These are phyloP conservation scores for Erebia epiphron DNA, from an alignment of 2,888 invertebrate genomes.

Conservation along the genomic window DNA sequence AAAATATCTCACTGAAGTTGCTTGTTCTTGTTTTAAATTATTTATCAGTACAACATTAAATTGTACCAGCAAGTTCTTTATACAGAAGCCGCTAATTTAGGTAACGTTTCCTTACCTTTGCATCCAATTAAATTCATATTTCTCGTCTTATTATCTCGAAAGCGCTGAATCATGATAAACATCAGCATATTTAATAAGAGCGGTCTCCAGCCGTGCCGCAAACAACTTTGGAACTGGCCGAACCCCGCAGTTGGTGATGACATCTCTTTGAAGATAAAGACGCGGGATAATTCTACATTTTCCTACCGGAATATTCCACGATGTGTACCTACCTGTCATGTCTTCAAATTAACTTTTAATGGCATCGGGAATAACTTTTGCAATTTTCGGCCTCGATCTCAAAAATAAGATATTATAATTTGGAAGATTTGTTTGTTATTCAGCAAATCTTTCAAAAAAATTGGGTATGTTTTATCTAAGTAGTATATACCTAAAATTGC, in stretches of 20 bases:
- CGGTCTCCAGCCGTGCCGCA: slow-evolving; percentile 67
- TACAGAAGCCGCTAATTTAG: slow-evolving; percentile 6
- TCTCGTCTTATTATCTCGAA: slow-evolving; percentile 53
- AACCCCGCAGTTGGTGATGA: slow-evolving; percentile 72
- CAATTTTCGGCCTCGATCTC: slow-evolving; percentile 11
- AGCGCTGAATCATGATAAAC: slow-evolving; percentile 61
- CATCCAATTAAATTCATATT: slow-evolving; percentile 58
- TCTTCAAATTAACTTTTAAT: slow-evolving; percentile 75
- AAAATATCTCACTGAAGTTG: background rate
- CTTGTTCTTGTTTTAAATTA: background rate
- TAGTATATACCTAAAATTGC: too few species aligned
- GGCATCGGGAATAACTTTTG: slow-evolving; percentile 57
- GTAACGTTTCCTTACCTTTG: slow-evolving; percentile 26
- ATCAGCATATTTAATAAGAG: slow-evolving; percentile 68
- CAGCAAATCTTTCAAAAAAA: too few species aligned
- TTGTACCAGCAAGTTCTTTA: background rate
- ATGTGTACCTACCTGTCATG: slow-evolving; percentile 72
- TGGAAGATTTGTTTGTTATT: background rate
- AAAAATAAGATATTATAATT: slow-evolving; percentile 6
- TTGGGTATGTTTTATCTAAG: too few species aligned
- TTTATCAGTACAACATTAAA: too few species aligned
- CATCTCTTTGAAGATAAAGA: slow-evolving; percentile 83
- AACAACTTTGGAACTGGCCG: slow-evolving; percentile 77
- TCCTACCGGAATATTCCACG: slow-evolving; percentile 67
- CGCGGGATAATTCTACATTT: slow-evolving; percentile 80